Conservation (phyloP, 2,113 vertebrate species). For the Xenus cinereus region DNA sequence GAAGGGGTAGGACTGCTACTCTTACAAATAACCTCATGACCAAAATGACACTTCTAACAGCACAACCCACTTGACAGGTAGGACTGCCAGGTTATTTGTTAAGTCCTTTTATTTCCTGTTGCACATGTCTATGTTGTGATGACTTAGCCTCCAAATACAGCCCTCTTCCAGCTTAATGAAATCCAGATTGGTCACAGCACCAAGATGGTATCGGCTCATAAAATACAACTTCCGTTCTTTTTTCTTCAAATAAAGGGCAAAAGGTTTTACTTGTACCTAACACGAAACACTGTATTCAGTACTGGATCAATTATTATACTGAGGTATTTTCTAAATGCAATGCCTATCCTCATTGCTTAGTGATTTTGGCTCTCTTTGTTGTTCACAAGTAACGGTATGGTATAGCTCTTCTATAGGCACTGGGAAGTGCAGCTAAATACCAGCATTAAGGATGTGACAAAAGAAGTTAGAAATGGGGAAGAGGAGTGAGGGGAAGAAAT, state of each 20-base stretch:
- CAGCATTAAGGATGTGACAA: neutral
- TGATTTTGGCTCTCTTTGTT: neutral
- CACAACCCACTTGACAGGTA: neutral
- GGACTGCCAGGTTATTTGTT: neutral
- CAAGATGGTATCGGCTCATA: neutral
- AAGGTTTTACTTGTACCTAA: neutral
- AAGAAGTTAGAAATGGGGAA: neutral
- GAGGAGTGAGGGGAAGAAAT: neutral
- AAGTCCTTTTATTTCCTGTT: neutral
- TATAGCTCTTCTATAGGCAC: neutral
- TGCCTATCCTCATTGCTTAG: neutral
- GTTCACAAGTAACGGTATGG: neutral
- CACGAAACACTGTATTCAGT: neutral
- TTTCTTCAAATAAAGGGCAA: neutral
- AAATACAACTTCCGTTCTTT: neutral
- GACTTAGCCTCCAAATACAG: neutral
- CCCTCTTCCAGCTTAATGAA: neutral
- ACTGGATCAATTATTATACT: neutral
- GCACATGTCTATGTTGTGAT: neutral
- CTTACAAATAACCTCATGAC: neutral
- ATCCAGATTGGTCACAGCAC: neutral
- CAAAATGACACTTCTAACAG: neutral
- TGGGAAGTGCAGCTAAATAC: neutral
- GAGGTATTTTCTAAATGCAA: neutral
- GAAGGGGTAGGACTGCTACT: neutral